phyloP scores from a whole-genome alignment of 37 sponge, comb jelly and placozoan genomes.

The Halisarca cf. caerulea region DNA sequence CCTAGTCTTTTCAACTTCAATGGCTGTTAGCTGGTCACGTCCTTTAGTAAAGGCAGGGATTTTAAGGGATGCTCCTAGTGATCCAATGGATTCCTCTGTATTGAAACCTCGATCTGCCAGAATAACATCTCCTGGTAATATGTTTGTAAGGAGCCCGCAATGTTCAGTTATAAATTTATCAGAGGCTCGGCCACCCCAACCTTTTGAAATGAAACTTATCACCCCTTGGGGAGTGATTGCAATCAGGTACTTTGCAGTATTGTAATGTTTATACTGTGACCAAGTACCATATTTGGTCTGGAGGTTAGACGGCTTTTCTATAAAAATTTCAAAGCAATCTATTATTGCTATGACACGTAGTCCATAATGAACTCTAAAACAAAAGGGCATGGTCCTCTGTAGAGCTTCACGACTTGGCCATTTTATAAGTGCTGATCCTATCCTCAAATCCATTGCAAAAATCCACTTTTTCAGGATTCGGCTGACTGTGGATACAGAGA shows the following conservation, averaged over 20 bases:
- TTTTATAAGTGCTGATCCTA: not conserved
- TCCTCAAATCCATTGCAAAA: conserved; percentile 9
- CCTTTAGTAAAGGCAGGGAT: too few relatives aligned
- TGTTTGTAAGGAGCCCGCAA: not conserved
- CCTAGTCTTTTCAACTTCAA: too few relatives aligned
- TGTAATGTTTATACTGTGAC: conserved; percentile 45
- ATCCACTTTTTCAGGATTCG: not conserved
- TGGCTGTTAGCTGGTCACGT: too few relatives aligned
- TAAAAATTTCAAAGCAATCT: conserved; percentile 41
- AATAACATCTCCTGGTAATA: conserved; percentile 31
- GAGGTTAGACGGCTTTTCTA: conserved; percentile 34
- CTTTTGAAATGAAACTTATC: conserved; percentile 43
- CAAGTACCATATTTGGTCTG: conserved; percentile 4
- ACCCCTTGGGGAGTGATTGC: conserved; percentile 44
- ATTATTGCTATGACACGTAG: conserved; percentile 17
- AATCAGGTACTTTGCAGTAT: conserved; percentile 47
- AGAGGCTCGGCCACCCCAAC: conserved; percentile 47
- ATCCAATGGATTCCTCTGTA: conserved; percentile 32
- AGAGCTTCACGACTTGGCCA: too few relatives aligned
- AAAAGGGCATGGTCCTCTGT: too few relatives aligned
- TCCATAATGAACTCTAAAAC: conserved; percentile 19
- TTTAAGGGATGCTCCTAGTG: conserved; percentile 5
- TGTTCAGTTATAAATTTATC: conserved; percentile 40
- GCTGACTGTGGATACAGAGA: not conserved
- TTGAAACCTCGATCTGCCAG: conserved; percentile 54